A percentile compares a stretch with the other conserved stretches of the same genome.
phyloP scores from a whole-genome alignment of 1,140 invertebrate species.

The Drosophila sucinea region DNA sequence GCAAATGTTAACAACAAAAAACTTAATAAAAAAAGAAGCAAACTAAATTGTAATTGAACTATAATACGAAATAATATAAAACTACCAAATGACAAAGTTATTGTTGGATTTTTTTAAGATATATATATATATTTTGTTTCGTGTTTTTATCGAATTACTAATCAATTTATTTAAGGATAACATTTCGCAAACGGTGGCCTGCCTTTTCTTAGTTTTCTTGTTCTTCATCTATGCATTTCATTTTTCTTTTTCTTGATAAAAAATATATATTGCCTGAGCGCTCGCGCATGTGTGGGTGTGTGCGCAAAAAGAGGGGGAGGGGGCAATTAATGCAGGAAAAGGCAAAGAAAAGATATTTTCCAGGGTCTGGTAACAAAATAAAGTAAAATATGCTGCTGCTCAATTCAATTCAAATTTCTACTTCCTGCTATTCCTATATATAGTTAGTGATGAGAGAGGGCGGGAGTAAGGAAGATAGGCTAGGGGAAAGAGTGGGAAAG shows the following conservation, averaged over 20 bases:
- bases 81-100: conserved; percentile 23
- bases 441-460: background rate
- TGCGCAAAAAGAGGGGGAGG: conserved; percentile 11
- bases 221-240: conserved; percentile 17
- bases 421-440: background rate
- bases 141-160: conserved; percentile 38
- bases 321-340: conserved; percentile 37
- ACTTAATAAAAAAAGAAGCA: conserved; percentile 55
- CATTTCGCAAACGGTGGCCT: conserved; percentile 35
- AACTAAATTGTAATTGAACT: conserved; percentile 47
- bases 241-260: conserved; percentile 39
- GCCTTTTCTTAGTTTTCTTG: conserved; percentile 17
- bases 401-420: background rate
- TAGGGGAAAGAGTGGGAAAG: background rate
- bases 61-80: conserved; percentile 18
- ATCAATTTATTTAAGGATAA: conserved; percentile 55
- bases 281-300: conserved; percentile 19
- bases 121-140: background rate
- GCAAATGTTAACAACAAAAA: conserved; percentile 63
- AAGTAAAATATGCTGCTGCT: background rate
- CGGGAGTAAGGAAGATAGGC: background rate
- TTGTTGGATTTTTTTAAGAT: background rate
- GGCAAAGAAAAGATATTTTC: background rate
- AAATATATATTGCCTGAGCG: conserved; percentile 47
- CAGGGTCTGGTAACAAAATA: background rate